Evolutionary conservation across 1,140 invertebrate species (phyloP), one percentile per base, ranked within the genome.

Genomic region (Argopecten irradians): DNA sequence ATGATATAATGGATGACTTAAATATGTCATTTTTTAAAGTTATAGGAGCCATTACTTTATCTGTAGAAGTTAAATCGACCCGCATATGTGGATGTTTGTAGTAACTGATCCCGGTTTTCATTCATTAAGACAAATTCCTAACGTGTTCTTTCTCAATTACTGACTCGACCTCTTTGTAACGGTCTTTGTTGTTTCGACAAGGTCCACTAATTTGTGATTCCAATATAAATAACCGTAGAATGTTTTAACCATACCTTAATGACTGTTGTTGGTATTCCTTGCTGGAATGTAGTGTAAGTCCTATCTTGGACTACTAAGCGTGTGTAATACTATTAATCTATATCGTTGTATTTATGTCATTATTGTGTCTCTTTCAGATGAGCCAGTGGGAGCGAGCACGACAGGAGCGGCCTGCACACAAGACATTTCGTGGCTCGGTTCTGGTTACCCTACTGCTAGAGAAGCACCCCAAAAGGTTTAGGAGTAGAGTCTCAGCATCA

Each of bases 341-440:
- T n/a, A 71, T 71, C 55, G 28, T 22, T 71, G n/a, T 71, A 28
- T 71, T 71, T 71, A 71, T 71, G 16, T 71, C 22, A 71, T 71
- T 71, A 28, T 71, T 71, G 55, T 71, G n/a, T 71, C 22, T 71
- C 55, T 71, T 71, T 28, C 55, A 71, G 55, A 71, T 71, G 55
- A 71, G 55, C 55, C 55, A 71, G 55, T 71, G 55, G 55, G 55
- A 71, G 16, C 55, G 55, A 2, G 1, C 55, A 28, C 55, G 55
- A 11, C 55, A 71, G 55, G 55, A 71, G 55, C 55, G 55, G 7
- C 55, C 22, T 28, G n/a, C 90, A 34, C 92, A 90, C 82, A 89
- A 93, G 34, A 92, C 92, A 13, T 95, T 95, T 87, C 93, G 92
- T 89, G 94, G 94, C 1, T 93, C 92, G 16, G 88, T 92, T 7